These are phyloP conservation scores for Agriopis marginaria DNA, from an alignment of 2,888 invertebrate species.

Conservation along the genomic window DNA sequence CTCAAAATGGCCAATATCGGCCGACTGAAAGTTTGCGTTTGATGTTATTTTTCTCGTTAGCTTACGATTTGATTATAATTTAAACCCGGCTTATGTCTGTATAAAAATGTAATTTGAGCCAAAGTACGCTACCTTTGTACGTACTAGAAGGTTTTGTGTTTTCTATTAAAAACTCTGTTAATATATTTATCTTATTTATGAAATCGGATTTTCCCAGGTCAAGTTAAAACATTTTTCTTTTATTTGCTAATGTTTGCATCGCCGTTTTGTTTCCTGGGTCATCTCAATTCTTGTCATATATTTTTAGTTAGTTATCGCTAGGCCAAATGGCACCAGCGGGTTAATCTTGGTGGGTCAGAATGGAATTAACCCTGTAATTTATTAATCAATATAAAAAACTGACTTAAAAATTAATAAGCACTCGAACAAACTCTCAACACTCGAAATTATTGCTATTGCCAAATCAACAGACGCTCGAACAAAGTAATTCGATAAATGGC, in stretches of 20 bases:
- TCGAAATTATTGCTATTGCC: no score
- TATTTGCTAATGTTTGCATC: constrained; percentile 1
- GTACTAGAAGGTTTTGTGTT: neutral
- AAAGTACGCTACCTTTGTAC: neutral
- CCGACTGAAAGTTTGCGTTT: neutral
- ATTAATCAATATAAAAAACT: no score
- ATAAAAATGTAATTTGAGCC: constrained; percentile 14
- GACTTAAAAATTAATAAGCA: no score
- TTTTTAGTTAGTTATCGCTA: neutral
- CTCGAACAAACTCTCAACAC: no score
- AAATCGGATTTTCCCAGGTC: neutral
- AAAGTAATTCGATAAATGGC: no score
- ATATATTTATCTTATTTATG: constrained; percentile 12
- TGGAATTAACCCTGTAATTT: no score
- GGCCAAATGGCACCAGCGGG: neutral
- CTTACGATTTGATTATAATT: constrained; percentile 1
- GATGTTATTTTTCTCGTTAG: constrained; percentile 10
- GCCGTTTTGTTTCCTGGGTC: neutral
- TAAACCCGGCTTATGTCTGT: constrained; percentile 5
- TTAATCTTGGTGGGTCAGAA: no score
- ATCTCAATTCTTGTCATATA: neutral
- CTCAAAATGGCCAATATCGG: neutral
- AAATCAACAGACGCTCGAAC: no score
- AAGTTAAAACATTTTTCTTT: constrained; percentile 1
- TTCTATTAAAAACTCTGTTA: constrained; percentile 17